Base-by-base conservation (phyloP, 2,113 vertebrate species). In the Philantomba maxwellii region DNA sequence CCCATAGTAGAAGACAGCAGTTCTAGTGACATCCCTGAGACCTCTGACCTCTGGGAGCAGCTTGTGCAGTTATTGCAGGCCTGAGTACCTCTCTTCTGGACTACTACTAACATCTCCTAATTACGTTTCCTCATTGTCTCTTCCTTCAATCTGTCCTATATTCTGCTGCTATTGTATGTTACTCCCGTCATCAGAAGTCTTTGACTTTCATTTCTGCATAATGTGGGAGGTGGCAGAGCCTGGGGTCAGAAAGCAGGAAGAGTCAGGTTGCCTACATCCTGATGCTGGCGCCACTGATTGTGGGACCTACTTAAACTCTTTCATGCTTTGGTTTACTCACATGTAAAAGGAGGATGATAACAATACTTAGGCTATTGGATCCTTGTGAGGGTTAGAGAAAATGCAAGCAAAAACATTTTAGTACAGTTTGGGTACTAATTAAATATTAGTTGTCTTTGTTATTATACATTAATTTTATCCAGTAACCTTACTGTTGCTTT, bases 1-100 rank as follows among this genome's bases (percentile, higher is more conserved):
- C 11, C 17, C 19, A 3, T 1, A 60, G n/a, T 30, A 1, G 25
- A 26, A 36, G 11, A 11, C 58, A 7, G 53, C 16, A n/a, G 47
- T 87, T 70, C 25, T 36, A 3, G 58, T 19, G 26, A 0, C 2
- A 1, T 43, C 28, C 0, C 8, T 2, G 2, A 26, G 43, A 51
- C n/a, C 66, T 89, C 64, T 25, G 55, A 5, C 21, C 17, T 73
- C 66, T 39, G n/a, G n/a, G 57, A 15, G 53, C 11, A 64, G 10
- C 36, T 0, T 19, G 19, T 64, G 7, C 5, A 7, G 13, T 33
- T 23, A 16, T 14, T 8, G 26, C 70, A 49, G 55, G 58, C 36
- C 25, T 21, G 17, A 2, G 0, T 2, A 11, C 43, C 6, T 9
- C 17, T 47, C 17, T 64, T 47, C 83, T 75, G 64, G 16, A 21